A percentile compares a stretch with the other conserved stretches of the same genome.
Conservation (phyloP, 2,888 invertebrate species). For the Piscicola geometra region DNA sequence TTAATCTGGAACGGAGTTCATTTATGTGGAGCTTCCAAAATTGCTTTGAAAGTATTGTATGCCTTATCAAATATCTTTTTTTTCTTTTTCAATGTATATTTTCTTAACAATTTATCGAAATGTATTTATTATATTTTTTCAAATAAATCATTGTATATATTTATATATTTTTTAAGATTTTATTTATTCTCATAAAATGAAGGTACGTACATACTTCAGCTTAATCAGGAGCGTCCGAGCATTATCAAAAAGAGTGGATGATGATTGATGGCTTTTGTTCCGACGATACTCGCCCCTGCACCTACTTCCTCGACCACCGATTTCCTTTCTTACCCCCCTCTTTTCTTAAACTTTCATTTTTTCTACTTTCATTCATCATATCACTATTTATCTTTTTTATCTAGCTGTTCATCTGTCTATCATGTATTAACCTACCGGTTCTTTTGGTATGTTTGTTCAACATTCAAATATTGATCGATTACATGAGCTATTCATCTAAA, state of each 20-base stretch:
- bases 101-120: too few species aligned
- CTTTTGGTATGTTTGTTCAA: background rate
- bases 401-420: background rate
- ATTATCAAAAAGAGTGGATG: slow-evolving; percentile 4
- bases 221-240: slow-evolving; percentile 17
- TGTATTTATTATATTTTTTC: too few species aligned
- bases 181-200: too few species aligned
- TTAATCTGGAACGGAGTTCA: too few species aligned
- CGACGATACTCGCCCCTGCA: background rate
- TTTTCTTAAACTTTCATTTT: background rate
- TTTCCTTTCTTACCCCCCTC: too few species aligned
- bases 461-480: background rate
- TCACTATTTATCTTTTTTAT: slow-evolving; percentile 15
- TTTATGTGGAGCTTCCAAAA: too few species aligned
- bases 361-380: background rate
- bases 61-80: too few species aligned
- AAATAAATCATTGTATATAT: too few species aligned
- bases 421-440: background rate
- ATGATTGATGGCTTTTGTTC: slow-evolving; percentile 13
- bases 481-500: background rate
- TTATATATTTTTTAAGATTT: too few species aligned
- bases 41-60: too few species aligned
- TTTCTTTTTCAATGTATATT: too few species aligned
- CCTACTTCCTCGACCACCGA: too few species aligned
- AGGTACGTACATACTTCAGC: background rate